Base-by-base conservation (phyloP, 2,113 vertebrate genomes). In the Saguinus imperator region DNA sequence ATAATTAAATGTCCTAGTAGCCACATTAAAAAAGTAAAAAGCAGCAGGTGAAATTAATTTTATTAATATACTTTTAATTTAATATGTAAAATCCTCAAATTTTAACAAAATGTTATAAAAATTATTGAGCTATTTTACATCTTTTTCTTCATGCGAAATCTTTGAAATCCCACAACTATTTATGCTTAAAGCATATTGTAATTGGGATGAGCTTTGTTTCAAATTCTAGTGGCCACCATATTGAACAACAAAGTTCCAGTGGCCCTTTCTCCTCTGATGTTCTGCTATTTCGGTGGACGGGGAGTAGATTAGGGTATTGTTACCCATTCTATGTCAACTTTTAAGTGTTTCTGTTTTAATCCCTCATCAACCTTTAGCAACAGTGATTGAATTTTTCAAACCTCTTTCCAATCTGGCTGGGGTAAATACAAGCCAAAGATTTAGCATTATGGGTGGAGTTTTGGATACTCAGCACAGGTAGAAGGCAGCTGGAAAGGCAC, bases 371-470 rank as follows among this genome's bases (percentile, higher is more conserved):
- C 21, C 25, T 83, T 94, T 85, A 94, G 81, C 32, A 89, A 82
- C 4, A 94, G 16, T 73, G 72, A 86, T 83, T 8, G 35, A 37
- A 73, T 84, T 92, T 92, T 96, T n/a, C 94, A 81, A 68, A 57
- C 8, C n/a, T 86, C 61, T 87, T 94, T 97, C 70, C 77, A 40
- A 18, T 66, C 7, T 95, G 57, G 40, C 12, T 94, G 72, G 21
- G 45, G 58, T 55, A 94, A 37, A 95, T 68, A 70, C 55, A 87
- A 16, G 80, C 11, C 10, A 58, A 64, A 45, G 40, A 73, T 48
- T 83, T 82, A 72, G 64, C 13, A 66, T 8, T 1, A 0, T 27
- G 43, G 21, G 18, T 89, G 55, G 48, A 40, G 29, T 45, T 76
- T 77, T 92, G 48, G 45, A 73, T 58, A 21, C 83, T 16, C 88